Evolutionary conservation across 2,888 invertebrate species (phyloP).

Genomic region (Serrognathus titanus): DNA sequence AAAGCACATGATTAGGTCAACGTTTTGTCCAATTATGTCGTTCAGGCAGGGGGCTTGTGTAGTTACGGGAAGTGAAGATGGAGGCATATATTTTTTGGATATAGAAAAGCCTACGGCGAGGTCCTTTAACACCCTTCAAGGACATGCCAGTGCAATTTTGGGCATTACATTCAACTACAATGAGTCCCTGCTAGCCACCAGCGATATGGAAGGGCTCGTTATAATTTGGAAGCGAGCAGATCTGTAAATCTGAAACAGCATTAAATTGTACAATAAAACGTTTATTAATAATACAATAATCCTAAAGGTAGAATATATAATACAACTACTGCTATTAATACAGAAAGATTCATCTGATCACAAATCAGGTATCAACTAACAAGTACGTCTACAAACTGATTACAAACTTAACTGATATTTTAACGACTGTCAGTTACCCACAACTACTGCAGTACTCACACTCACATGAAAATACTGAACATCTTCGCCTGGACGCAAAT

Average conservation of each 20-base stretch:
- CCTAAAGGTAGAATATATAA: slow-evolving; percentile 20
- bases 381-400: slow-evolving; percentile 16
- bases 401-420: slow-evolving; percentile 10
- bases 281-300: slow-evolving; percentile 21
- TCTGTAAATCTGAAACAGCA: slow-evolving; percentile 8
- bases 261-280: slow-evolving; percentile 19
- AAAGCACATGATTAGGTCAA: slow-evolving; percentile 61
- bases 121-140: slow-evolving; percentile 60
- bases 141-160: slow-evolving; percentile 79
- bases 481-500: slow-evolving; percentile 16
- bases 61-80: slow-evolving; percentile 78
- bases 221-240: slow-evolving; percentile 66
- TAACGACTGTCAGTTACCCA: background rate
- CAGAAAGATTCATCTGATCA: slow-evolving; percentile 29
- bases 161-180: slow-evolving; percentile 86
- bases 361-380: slow-evolving; percentile 22
- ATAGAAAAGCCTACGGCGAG: slow-evolving; percentile 59
- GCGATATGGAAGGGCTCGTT: slow-evolving; percentile 75
- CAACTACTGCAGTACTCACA: background rate
- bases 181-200: slow-evolving; percentile 80
- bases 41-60: slow-evolving; percentile 75
- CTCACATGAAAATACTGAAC: slow-evolving; percentile 5
- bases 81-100: slow-evolving; percentile 74
- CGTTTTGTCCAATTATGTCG: slow-evolving; percentile 84
- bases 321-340: slow-evolving; percentile 22